These are phyloP conservation scores for Pterobdella sp. DNA, from an alignment of 2,888 invertebrate genomes.

Conservation along the genomic window DNA sequence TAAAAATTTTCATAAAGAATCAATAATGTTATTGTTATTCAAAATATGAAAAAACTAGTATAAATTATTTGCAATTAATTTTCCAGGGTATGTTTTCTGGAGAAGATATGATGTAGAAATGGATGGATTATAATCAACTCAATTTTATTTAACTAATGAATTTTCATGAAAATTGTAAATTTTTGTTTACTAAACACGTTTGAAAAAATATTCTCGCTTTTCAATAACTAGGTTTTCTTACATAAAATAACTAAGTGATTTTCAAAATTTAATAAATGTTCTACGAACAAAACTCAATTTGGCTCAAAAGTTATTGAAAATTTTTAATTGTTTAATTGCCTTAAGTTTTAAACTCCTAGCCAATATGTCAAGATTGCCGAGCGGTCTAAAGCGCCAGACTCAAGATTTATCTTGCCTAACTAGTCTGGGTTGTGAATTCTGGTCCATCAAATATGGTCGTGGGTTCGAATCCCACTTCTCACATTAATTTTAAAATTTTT, in stretches of 20 bases:
- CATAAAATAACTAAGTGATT: too few species aligned
- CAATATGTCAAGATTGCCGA: conserved; percentile 41
- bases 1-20: background rate
- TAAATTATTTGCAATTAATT: conserved; percentile 47
- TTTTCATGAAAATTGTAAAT: background rate
- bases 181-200: too few species aligned
- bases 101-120: conserved; percentile 63
- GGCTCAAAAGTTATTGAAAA: background rate
- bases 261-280: too few species aligned
- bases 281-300: background rate
- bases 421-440: conserved; percentile 43
- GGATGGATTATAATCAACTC: background rate
- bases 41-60: background rate
- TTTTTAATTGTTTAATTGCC: background rate
- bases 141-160: background rate
- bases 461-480: conserved; percentile 46
- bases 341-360: background rate
- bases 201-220: too few species aligned
- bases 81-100: conserved; percentile 84
- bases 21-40: background rate
- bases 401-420: conserved; percentile 42
- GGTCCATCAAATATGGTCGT: conserved; percentile 49
- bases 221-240: too few species aligned
- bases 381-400: conserved; percentile 52
- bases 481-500: conserved; percentile 33